Evolutionary conservation across 1,140 invertebrate genomes (phyloP).

Genomic region (Oedothorax gibbosus): DNA sequence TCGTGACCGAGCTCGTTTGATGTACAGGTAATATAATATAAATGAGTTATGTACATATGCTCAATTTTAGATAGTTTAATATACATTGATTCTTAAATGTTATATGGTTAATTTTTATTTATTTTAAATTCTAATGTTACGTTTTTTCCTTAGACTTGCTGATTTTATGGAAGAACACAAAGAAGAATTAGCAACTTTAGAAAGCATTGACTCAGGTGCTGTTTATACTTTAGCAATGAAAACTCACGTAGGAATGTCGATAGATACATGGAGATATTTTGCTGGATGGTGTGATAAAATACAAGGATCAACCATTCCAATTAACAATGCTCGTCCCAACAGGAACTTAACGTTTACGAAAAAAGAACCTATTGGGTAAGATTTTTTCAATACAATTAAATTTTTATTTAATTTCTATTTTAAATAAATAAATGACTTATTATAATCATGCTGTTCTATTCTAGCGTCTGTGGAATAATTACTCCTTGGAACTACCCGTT

Average conservation of each 20-base stretch:
- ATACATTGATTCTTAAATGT: too few species aligned
- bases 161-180: conserved; percentile 94
- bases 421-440: not conserved
- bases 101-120: not conserved
- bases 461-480: conserved; percentile 73
- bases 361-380: conserved; percentile 86
- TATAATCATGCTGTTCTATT: not conserved
- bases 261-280: conserved; percentile 92
- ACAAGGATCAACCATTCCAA: conserved; percentile 73
- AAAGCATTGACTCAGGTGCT: conserved; percentile 91
- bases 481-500: conserved; percentile 76
- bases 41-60: too few species aligned
- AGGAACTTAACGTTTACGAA: conserved; percentile 88
- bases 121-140: not conserved
- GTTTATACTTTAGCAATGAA: conserved; percentile 95
- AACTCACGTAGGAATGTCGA: conserved; percentile 94
- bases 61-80: too few species aligned
- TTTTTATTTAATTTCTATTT: not conserved
- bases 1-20: conserved; percentile 80
- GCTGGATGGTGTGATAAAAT: conserved; percentile 74
- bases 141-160: conserved; percentile 78
- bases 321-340: conserved; percentile 85
- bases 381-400: not conserved
- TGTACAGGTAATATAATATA: conserved; percentile 74
- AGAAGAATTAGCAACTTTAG: conserved; percentile 93